Evolutionary conservation across 92 coral and sea anemone species (phyloP), one percentile per base, ranked within the genome.

Genomic region (Porites evermanni): DNA sequence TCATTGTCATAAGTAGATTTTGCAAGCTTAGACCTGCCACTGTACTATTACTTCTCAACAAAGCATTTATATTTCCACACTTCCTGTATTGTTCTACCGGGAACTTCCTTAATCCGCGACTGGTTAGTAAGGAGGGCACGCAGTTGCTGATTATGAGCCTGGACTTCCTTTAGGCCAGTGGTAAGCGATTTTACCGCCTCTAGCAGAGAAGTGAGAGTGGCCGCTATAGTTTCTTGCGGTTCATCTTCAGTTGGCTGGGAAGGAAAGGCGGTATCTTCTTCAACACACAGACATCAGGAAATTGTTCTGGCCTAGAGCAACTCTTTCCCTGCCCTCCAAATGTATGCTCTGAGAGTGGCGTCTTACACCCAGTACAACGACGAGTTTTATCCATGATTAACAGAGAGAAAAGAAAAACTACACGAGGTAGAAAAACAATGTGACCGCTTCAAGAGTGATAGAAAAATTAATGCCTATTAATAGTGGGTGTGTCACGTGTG

Each of bases 141-240:
- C 56, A 78, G 70, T 24, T 78, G 82, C 72, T 78, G 70, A 61
- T 50, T 65, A 61, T 78, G 70, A 7, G 69, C 82, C 82, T 78
- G 69, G 53, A 78, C 70, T 61, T 29, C 82, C 72, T 78, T 23
- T 2, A 78, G 58, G 3, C 72, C 82, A 29, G 70, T 65, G 44
- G 69, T 59, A 59, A 77, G 70, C 11, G 69, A 44, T 65, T 78
- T 29, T 21, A 78, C 71, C 14, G 82, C 82, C 70, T 56, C 82
- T 29, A 78, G 13, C 82, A 78, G 29, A 44, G 69, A 29, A 44
- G 69, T 18, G 32, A 72, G 77, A 72, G 77, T 47, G 59, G 19
- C 59, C 26, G 47, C 77, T 3, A 72, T 44, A 50, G 77, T 50
- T 12, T 50, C 61, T 60, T 0, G 7, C 8, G 24, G 63, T 47